Percentiles rank a stretch among this genome's conserved stretches.
These are phyloP conservation scores for Microctonus hyperodae DNA, from an alignment of 2,888 invertebrate genomes.

Conservation along the genomic window DNA sequence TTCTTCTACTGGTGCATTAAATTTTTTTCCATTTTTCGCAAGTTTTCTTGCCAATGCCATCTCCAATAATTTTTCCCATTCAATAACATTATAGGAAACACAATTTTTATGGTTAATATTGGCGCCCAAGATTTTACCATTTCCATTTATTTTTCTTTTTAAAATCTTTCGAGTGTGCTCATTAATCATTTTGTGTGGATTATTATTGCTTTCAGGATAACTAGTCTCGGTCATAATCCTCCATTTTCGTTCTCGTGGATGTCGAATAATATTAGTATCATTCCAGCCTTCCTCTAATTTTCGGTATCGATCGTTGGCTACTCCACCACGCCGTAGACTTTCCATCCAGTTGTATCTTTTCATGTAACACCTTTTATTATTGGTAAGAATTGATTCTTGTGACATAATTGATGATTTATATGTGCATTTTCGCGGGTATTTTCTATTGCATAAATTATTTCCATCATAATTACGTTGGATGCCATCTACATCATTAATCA, in stretches of 20 bases:
- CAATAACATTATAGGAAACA: constrained; percentile 52
- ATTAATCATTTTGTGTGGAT: constrained; percentile 61
- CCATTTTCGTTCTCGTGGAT: constrained; percentile 54
- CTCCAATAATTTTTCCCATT: constrained; percentile 68
- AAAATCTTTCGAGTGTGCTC: constrained; percentile 64
- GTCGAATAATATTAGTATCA: constrained; percentile 53
- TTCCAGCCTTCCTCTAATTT: constrained; percentile 59
- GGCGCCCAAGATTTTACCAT: constrained; percentile 60
- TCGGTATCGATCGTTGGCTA: constrained; percentile 47
- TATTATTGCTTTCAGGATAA: constrained; percentile 45
- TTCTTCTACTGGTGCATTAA: constrained; percentile 30
- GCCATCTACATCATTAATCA: neutral
- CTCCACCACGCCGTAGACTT: constrained; percentile 47
- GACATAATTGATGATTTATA: constrained; percentile 21
- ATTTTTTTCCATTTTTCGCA: constrained; percentile 41
- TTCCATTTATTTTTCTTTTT: constrained; percentile 58
- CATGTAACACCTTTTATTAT: constrained; percentile 28
- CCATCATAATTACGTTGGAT: neutral
- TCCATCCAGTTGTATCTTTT: constrained; percentile 56
- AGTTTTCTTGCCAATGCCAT: constrained; percentile 67
- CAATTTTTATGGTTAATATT: constrained; percentile 47
- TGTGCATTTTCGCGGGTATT: constrained; percentile 6
- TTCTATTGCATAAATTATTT: neutral
- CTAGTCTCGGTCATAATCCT: constrained; percentile 58
- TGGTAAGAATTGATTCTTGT: constrained; percentile 1